A percentile compares a stretch with the other conserved stretches of the same genome.
Conservation (phyloP, 2,888 invertebrate genomes). For the Alsophila aescularia region DNA sequence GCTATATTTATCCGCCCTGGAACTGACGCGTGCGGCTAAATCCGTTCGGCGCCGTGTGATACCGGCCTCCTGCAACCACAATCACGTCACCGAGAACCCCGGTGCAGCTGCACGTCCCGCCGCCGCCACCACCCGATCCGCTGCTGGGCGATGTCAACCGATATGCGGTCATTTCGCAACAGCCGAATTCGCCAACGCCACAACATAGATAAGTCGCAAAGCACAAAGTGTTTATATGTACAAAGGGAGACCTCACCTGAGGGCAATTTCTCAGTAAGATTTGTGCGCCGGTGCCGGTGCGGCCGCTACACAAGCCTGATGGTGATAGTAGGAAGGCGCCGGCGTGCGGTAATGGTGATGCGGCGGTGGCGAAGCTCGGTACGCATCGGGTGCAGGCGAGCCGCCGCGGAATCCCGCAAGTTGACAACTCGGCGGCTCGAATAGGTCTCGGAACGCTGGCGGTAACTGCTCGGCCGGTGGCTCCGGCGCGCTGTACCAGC, state of each 20-base stretch:
- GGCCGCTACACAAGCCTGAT: slow-evolving; percentile 85
- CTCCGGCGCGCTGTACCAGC: slow-evolving; percentile 85
- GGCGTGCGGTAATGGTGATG: slow-evolving; percentile 80
- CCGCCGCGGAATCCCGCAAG: slow-evolving; percentile 79
- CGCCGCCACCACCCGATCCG: slow-evolving; percentile 50
- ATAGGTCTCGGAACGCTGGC: slow-evolving; percentile 76
- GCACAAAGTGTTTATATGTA: slow-evolving; percentile 46
- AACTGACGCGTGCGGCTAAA: slow-evolving; percentile 79
- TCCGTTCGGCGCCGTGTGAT: slow-evolving; percentile 78
- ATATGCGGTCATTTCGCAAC: slow-evolving; percentile 60
- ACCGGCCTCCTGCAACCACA: slow-evolving; percentile 82
- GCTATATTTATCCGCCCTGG: slow-evolving; percentile 81
- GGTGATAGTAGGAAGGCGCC: slow-evolving; percentile 81
- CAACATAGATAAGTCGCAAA: slow-evolving; percentile 56
- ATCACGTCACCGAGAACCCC: slow-evolving; percentile 75
- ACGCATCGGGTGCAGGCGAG: slow-evolving; percentile 70
- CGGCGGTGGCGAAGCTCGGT: slow-evolving; percentile 74
- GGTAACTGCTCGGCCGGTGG: slow-evolving; percentile 74
- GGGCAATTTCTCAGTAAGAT: slow-evolving; percentile 75
- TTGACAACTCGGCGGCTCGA: slow-evolving; percentile 82
- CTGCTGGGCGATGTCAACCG: slow-evolving; percentile 49
- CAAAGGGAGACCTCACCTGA: slow-evolving; percentile 62
- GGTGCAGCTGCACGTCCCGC: slow-evolving; percentile 50
- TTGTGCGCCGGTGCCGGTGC: slow-evolving; percentile 78
- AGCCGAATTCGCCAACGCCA: slow-evolving; percentile 69